Evolutionary conservation across 64 coral and sea anemone species (phyloP), one percentile per base, ranked within the genome.

Genomic region (Platygyra sinensis): DNA sequence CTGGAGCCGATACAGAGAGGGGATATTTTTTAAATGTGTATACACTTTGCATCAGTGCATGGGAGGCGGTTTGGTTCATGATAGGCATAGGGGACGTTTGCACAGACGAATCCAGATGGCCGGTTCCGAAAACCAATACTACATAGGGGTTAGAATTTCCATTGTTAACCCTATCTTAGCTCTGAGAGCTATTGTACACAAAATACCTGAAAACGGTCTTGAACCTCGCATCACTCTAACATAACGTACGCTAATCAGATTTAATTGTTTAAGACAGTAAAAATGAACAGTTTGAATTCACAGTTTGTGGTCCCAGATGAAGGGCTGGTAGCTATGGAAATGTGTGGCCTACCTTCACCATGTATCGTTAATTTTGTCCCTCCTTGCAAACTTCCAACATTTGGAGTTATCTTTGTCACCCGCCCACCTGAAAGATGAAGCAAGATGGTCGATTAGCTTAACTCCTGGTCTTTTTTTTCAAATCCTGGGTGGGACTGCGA

Each of bases 281-380:
- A 57, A 46, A 3, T 46, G 42, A 46, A 46, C 42, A 46, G 42
- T 46, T 46, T 46, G 4, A 8, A 46, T 46, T 46, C 3, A 20
- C 67, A 72, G 20, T 72, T 24, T 72, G 22, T 28, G 67, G 22
- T 8, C 9, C 28, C 29, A 31, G 5, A 74, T 16, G 54, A 13
- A 57, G 10, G 42, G 42, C 3, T 3, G 42, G 42, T 3, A 46
- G 42, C 42, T 46, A 46, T 46, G 42, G 42, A 61, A 17, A 11
- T 12, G 16, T 30, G 10, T 10, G 55, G 29, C 60, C 78, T 86
- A 74, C 90, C 90, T 79, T 92, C 60, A 16, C 90, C 90, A 25
- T 27, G 63, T 20, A 92, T 65, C 30, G 90, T 87, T 33, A 92
- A n/a, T 54, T 11, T 87, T 71, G 90, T 92, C n/a, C 62, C 90